Conservation (phyloP, 2,888 invertebrate genomes). For the Luffia ferchaultella region DNA sequence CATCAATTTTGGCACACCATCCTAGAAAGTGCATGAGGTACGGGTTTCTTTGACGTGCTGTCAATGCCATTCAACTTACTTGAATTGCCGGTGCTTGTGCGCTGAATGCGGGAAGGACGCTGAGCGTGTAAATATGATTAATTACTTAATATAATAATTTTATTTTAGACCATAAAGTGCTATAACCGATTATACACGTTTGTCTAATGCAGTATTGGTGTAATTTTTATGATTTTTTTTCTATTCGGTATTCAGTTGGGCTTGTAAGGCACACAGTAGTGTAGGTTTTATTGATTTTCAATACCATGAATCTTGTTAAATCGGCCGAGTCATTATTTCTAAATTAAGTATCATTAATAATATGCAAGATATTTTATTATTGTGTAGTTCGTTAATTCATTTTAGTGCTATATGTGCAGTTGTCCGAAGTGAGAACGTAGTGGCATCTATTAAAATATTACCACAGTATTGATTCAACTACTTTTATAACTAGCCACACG, state of each 20-base stretch:
- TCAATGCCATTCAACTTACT: too few species aligned
- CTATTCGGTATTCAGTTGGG: neutral
- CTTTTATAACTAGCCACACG: neutral
- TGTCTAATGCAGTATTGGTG: conserved; percentile 6
- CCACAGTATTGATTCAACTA: neutral
- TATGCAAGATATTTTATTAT: neutral
- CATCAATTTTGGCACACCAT: too few species aligned
- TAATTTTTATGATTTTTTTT: conserved; percentile 1
- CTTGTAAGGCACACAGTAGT: neutral
- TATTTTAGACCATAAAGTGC: conserved; percentile 59
- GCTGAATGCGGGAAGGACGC: neutral
- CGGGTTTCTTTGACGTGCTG: too few species aligned
- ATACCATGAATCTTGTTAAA: too few species aligned
- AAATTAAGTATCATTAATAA: neutral
- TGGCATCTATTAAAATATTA: neutral
- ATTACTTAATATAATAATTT: conserved; percentile 56
- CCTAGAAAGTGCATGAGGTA: too few species aligned
- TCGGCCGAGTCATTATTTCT: neutral
- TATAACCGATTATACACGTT: conserved; percentile 47
- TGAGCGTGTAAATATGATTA: conserved; percentile 56
- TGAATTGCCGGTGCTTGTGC: neutral
- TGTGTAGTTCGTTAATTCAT: neutral
- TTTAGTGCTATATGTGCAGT: neutral
- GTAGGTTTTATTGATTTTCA: conserved; percentile 2
- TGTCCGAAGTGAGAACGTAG: neutral